Evolutionary conservation across 2,113 vertebrate species (phyloP).

Genomic region (Thamnaconus septentrionalis): DNA sequence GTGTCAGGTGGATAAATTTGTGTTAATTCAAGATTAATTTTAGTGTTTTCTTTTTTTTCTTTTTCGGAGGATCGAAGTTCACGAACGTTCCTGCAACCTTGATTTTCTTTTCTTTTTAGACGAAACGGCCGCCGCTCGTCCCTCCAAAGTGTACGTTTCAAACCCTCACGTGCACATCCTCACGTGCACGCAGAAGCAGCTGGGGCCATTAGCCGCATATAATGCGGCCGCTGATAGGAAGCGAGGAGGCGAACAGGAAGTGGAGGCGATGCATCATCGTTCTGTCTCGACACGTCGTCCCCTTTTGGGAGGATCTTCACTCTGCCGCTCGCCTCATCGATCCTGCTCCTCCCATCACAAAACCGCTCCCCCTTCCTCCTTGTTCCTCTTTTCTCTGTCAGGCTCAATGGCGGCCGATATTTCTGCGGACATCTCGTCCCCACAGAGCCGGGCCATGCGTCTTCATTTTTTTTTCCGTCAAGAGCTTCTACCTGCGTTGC

Average conservation of each 20-base stretch:
- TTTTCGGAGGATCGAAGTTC: too few species aligned
- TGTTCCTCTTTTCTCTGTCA: slow-evolving; percentile 1
- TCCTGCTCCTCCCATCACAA: not conserved
- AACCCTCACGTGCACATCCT: too few species aligned
- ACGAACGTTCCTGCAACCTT: not conserved
- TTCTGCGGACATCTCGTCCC: slow-evolving; percentile 9
- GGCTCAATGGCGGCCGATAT: not conserved
- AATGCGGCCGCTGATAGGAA: slow-evolving; percentile 43
- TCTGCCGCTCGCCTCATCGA: slow-evolving; percentile 8
- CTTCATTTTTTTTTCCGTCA: slow-evolving; percentile 18
- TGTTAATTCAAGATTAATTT: not conserved
- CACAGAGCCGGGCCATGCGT: slow-evolving; percentile 1
- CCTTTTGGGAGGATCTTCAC: not conserved
- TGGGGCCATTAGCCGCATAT: slow-evolving; percentile 28
- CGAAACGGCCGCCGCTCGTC: too few species aligned
- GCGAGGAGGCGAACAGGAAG: slow-evolving; percentile 8
- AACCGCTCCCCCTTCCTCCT: not conserved
- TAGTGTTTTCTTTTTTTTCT: too few species aligned
- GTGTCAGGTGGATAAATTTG: slow-evolving; percentile 1
- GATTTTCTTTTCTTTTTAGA: not conserved
- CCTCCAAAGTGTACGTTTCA: too few species aligned
- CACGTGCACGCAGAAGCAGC: not conserved
- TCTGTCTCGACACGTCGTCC: slow-evolving; percentile 5
- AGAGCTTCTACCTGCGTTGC: slow-evolving; percentile 30
- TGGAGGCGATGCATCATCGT: slow-evolving; percentile 11